These are phyloP conservation scores for Cosmia trapezina DNA, from an alignment of 2,888 invertebrate genomes.

Conservation along the genomic window DNA sequence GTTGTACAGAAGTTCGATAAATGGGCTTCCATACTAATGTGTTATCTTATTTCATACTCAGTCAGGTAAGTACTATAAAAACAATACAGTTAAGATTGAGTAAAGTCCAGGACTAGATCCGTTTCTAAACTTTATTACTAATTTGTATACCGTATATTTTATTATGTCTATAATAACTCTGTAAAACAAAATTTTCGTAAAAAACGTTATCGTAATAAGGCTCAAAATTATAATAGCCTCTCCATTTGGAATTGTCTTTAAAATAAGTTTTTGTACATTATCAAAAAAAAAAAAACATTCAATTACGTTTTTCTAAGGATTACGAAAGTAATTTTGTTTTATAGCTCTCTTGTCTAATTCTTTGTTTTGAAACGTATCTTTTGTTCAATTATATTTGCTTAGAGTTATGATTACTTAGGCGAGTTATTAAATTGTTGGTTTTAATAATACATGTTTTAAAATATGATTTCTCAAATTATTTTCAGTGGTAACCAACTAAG, in stretches of 20 bases:
- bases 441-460: not conserved
- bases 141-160: not conserved
- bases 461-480: not conserved
- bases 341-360: constrained; percentile 8
- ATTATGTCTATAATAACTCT: not conserved
- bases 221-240: not conserved
- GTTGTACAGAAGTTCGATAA: not conserved
- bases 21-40: not conserved
- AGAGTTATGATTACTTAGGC: not conserved
- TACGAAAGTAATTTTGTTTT: constrained; percentile 33
- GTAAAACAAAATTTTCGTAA: too few relatives aligned
- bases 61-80: not conserved
- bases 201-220: too few relatives aligned
- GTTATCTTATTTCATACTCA: not conserved
- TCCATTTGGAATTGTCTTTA: not conserved
- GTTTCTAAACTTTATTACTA: too few relatives aligned
- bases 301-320: constrained; percentile 8
- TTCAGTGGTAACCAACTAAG: too few relatives aligned
- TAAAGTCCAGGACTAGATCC: too few relatives aligned
- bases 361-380: not conserved
- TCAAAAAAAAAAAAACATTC: not conserved
- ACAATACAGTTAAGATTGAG: not conserved
- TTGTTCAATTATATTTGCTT: constrained; percentile 3
- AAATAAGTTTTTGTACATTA: not conserved
- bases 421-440: not conserved